These are phyloP conservation scores for Drosophila subpulchrella DNA, from an alignment of 1,140 invertebrate species.

Conservation along the genomic window DNA sequence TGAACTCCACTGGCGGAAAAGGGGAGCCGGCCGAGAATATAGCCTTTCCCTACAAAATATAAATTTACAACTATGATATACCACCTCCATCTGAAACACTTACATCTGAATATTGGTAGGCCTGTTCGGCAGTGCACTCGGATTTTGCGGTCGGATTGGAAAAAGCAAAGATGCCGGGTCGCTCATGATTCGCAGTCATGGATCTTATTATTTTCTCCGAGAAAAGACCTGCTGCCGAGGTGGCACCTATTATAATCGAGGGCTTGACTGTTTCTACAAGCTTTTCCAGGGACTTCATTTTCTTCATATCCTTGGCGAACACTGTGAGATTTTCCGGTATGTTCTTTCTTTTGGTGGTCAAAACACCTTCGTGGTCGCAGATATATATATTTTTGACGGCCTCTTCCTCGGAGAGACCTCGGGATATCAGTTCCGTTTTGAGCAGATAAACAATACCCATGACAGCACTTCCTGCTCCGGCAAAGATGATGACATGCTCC, in stretches of 20 bases:
- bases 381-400: conserved; percentile 91
- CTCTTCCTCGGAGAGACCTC: conserved; percentile 86
- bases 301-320: conserved; percentile 90
- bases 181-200: conserved; percentile 87
- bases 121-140: conserved; percentile 97
- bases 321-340: conserved; percentile 90
- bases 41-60: conserved; percentile 37
- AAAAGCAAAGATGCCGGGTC: conserved; percentile 94
- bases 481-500: conserved; percentile 95
- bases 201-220: conserved; percentile 91
- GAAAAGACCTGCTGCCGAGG: conserved; percentile 94
- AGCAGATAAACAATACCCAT: conserved; percentile 95
- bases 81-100: neutral
- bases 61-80: neutral
- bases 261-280: conserved; percentile 93
- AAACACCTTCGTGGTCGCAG: conserved; percentile 88
- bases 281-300: conserved; percentile 90
- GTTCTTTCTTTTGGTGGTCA: conserved; percentile 91
- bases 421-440: conserved; percentile 81
- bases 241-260: conserved; percentile 90
- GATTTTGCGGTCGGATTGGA: conserved; percentile 98
- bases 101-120: conserved; percentile 92
- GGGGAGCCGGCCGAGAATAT: conserved; percentile 96
- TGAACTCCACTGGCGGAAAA: conserved; percentile 92
- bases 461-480: conserved; percentile 96